These are phyloP conservation scores for Lamellibrachia columna DNA, from an alignment of 2,888 invertebrate species.

Conservation along the genomic window DNA sequence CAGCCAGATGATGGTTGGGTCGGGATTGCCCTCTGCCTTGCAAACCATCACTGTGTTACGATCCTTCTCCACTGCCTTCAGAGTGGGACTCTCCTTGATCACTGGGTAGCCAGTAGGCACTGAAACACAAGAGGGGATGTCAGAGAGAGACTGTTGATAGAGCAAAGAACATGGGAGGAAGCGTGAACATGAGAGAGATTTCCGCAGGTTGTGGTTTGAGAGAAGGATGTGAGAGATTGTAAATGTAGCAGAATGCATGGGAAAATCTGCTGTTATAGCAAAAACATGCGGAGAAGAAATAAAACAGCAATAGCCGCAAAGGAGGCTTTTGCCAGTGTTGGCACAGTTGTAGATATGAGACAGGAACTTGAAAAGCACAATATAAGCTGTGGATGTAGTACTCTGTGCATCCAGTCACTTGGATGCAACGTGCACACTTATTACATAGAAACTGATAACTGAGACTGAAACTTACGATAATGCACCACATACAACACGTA, in stretches of 20 bases:
- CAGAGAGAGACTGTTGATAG: not conserved
- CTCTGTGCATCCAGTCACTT: not conserved
- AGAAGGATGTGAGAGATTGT: too few relatives aligned
- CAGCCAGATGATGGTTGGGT: slow-evolving; percentile 87
- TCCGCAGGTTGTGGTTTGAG: too few relatives aligned
- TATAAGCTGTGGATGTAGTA: not conserved
- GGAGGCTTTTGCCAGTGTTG: not conserved
- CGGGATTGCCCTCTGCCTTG: slow-evolving; percentile 85
- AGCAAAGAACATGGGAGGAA: not conserved
- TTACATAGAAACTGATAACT: not conserved
- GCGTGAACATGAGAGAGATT: not conserved
- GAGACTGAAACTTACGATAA: not conserved
- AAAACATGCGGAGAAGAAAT: not conserved
- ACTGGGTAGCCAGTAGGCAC: slow-evolving; percentile 92
- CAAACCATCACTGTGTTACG: slow-evolving; percentile 90
- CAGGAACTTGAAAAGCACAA: not conserved
- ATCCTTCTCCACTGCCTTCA: slow-evolving; percentile 95
- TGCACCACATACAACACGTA: not conserved
- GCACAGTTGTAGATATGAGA: too few relatives aligned
- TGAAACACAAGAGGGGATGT: slow-evolving; percentile 51
- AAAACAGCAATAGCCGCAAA: not conserved
- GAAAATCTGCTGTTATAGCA: not conserved
- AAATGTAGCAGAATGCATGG: not conserved
- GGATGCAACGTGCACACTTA: not conserved
- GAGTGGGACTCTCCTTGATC: slow-evolving; percentile 85